Conservation (phyloP, 2,888 invertebrate species). For the Teleogryllus oceanicus region DNA sequence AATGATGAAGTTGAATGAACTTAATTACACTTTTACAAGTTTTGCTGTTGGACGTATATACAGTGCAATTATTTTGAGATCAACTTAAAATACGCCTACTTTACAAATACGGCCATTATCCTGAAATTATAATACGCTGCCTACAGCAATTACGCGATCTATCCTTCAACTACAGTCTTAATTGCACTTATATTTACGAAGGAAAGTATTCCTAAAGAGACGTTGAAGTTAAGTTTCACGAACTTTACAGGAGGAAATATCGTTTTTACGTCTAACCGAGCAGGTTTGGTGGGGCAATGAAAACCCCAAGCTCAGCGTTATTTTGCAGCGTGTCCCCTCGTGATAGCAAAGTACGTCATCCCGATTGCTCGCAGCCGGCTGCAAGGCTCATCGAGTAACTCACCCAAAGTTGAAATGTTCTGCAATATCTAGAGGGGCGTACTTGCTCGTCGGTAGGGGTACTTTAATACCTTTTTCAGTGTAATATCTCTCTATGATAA, state of each 20-base stretch:
- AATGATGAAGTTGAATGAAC: slow-evolving; percentile 18
- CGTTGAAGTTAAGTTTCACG: not conserved
- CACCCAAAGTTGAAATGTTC: too few relatives aligned
- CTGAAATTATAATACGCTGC: slow-evolving; percentile 6
- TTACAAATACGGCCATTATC: slow-evolving; percentile 18
- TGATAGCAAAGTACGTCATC: too few relatives aligned
- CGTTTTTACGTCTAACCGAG: not conserved
- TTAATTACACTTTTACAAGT: slow-evolving; percentile 1
- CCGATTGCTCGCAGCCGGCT: too few relatives aligned
- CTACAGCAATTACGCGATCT: not conserved
- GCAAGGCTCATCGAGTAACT: too few relatives aligned
- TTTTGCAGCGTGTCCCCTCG: too few relatives aligned
- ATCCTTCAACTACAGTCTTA: not conserved
- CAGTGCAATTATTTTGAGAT: not conserved
- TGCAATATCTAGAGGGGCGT: too few relatives aligned
- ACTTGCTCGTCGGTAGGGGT: too few relatives aligned
- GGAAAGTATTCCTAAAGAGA: slow-evolving; percentile 1
- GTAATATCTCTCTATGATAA: too few relatives aligned
- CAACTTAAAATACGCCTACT: slow-evolving; percentile 1
- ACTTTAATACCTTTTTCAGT: too few relatives aligned
- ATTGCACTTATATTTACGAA: not conserved
- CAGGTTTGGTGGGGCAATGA: too few relatives aligned
- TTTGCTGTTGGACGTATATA: slow-evolving; percentile 9
- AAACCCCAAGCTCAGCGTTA: too few relatives aligned
- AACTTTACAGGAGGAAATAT: not conserved